These are phyloP conservation scores for Diplosoma virens DNA, from an alignment of 23 tunicate species.

Conservation along the genomic window DNA sequence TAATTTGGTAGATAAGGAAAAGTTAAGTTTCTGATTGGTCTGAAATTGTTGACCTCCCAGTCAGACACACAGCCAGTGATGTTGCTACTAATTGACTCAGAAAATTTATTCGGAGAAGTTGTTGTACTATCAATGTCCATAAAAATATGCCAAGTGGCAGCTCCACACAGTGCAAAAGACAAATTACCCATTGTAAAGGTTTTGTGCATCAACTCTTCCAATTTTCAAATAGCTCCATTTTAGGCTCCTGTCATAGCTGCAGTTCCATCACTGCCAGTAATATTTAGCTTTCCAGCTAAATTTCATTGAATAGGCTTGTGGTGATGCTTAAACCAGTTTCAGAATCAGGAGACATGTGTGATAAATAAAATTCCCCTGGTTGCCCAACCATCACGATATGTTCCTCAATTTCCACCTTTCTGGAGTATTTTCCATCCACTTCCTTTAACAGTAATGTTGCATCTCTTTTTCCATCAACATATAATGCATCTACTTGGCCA, in stretches of 20 bases:
- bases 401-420: background rate
- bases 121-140: background rate
- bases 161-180: constrained; percentile 1
- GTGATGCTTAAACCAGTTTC: constrained; percentile 5
- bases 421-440: background rate
- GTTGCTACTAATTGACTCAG: background rate
- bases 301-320: background rate
- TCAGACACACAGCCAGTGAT: constrained; percentile 4
- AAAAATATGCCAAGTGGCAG: background rate
- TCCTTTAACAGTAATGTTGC: background rate
- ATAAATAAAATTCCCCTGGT: constrained; percentile 9
- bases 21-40: background rate
- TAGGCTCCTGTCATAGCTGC: constrained; percentile 9
- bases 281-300: background rate
- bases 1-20: background rate
- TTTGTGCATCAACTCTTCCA: constrained; percentile 19
- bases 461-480: constrained; percentile 14
- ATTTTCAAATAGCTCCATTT: constrained; percentile 4
- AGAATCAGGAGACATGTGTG: constrained; percentile 13
- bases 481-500: background rate
- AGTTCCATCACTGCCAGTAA: constrained; percentile 1
- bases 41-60: constrained; percentile 4
- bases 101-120: background rate
- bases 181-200: background rate
- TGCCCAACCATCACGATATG: constrained; percentile 8